Conservation (phyloP, 2,797 vertebrate genomes). For the Pogoniulus pusillus region DNA sequence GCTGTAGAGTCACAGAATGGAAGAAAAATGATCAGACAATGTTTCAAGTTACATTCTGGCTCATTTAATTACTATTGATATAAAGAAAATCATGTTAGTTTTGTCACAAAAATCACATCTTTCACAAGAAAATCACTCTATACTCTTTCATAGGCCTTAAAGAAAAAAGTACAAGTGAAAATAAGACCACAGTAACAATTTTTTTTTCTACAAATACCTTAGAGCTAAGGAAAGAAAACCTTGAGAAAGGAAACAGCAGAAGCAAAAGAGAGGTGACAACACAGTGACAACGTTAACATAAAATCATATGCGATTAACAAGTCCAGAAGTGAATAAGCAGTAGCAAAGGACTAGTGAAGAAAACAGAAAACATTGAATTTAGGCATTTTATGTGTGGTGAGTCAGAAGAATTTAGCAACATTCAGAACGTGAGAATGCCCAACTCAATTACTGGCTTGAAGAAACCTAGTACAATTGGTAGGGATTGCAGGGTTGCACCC, state of each 20-base stretch:
- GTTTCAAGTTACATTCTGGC: not conserved
- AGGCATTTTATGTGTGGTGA: not conserved
- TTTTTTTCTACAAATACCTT: not conserved
- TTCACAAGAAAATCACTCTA: not conserved
- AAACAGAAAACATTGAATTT: not conserved
- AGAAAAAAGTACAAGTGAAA: not conserved
- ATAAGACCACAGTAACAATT: not conserved
- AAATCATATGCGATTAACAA: not conserved
- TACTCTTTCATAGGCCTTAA: not conserved
- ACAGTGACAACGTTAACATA: not conserved
- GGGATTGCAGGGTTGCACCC: conserved; percentile 28
- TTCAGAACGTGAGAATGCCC: not conserved
- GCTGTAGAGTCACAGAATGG: not conserved
- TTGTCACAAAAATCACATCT: not conserved
- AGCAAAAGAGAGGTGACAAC: not conserved
- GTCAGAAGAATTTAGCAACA: not conserved
- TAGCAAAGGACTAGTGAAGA: not conserved
- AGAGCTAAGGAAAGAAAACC: not conserved
- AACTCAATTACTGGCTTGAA: not conserved
- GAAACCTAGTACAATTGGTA: not conserved
- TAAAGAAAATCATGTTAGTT: not conserved
- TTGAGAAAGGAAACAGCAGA: not conserved
- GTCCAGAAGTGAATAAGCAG: not conserved
- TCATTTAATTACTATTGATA: conserved; percentile 33
- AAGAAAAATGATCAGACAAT: conserved; percentile 19